Evolutionary conservation across 2,797 vertebrate species (phyloP), one percentile per base, ranked within the genome.

Genomic region (Cheirogaleus major): DNA sequence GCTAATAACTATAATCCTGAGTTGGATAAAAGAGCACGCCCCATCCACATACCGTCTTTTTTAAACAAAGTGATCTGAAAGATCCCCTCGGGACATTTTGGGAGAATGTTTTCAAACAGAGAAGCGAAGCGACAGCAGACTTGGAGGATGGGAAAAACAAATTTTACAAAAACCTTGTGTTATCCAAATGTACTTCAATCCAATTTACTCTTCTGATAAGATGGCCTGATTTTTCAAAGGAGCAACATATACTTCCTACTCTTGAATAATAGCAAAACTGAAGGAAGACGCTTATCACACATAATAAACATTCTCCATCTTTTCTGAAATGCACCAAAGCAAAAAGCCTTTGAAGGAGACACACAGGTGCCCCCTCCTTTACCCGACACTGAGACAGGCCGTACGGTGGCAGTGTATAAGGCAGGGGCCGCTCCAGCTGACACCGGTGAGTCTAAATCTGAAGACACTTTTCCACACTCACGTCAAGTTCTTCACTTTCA

Each of bases 401-500:
- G 0, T n/a, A 0, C 30, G 78, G 70, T 38, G 86, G 14, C 32
- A n/a, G 63, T 8, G 63, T 7, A 41, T 4, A 9, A 35, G 22
- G 22, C 0, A 1, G 27, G 52, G 67, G 15, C 65, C 32, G 41
- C 35, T 87, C 57, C 73, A n/a, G 92, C 79, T n/a, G 18, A 38
- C 91, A 5, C 14, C 10, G 14, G 65, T 73, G 55, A 83, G 3
- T 84, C 32, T 82, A 86, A 59, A 50, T 70, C 65, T 82, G 84
- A 97, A 97, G 97, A 96, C 86, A 95, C 70, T 70, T 93, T 97
- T 90, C 96, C 97, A 97, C 63, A 52, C 93, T 59, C 67, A 95
- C 10, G 72, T 78, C 97, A 93, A 86, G 67, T 97, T 95, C 97
- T 97, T 97, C 72, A 95, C 96, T 98, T 98, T 97, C 98, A 96